Percentiles rank a stretch among this genome's conserved stretches.
phyloP scores from a whole-genome alignment of 2,888 invertebrate genomes.

The Drosophila nr. fundita region DNA sequence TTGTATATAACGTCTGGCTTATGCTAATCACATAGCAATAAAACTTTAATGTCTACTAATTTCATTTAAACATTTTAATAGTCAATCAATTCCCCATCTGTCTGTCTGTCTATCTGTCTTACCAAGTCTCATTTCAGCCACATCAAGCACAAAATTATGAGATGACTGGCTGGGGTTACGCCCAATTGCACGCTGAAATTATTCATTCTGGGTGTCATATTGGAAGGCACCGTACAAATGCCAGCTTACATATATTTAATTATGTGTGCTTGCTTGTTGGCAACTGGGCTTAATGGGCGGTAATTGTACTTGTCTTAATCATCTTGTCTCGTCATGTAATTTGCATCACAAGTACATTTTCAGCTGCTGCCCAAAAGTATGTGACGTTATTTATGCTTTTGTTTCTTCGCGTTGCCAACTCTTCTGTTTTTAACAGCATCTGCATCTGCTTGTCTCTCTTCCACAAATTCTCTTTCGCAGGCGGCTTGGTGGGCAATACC shows the following conservation, averaged over 20 bases:
- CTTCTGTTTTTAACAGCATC: constrained; percentile 7
- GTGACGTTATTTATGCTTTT: constrained; percentile 16
- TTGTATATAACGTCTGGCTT: constrained; percentile 42
- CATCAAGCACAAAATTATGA: constrained; percentile 9
- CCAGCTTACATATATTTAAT: constrained; percentile 13
- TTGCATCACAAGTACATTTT: constrained; percentile 21
- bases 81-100: constrained; percentile 22
- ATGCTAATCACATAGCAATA: constrained; percentile 47
- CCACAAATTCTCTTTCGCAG: constrained; percentile 26
- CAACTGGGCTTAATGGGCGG: constrained; percentile 18
- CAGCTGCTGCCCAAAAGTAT: constrained; percentile 49
- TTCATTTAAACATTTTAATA: constrained; percentile 44
- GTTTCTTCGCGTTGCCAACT: constrained; percentile 53
- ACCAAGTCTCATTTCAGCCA: constrained; percentile 48
- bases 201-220: constrained; percentile 58
- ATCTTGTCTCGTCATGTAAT: constrained; percentile 40
- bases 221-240: constrained; percentile 1
- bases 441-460: constrained; percentile 30
- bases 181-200: constrained; percentile 72
- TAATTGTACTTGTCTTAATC: constrained; percentile 53
- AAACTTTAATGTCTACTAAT: constrained; percentile 43
- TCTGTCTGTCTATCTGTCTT: neutral
- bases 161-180: constrained; percentile 45
- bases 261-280: constrained; percentile 25
- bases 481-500: constrained; percentile 51